Percentiles rank a stretch among this genome's conserved stretches.
Evolutionary conservation across 2,113 vertebrate species (phyloP).

Genomic region (Eudyptes chrysolophus): DNA sequence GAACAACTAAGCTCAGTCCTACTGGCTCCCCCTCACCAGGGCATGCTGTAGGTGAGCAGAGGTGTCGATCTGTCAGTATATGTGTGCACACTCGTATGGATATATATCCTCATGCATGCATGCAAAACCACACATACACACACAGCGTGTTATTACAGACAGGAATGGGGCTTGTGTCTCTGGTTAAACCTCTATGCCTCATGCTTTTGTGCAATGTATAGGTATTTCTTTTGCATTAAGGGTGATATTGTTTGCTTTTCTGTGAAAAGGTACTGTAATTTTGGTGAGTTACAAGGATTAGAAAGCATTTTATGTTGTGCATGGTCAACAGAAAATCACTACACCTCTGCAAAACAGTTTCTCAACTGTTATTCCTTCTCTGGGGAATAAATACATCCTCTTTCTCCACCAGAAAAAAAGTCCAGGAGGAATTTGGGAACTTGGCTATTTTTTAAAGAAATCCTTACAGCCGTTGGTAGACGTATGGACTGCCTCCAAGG

Average conservation of each 20-base stretch:
- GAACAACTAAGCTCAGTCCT: not conserved
- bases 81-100: accelerated
- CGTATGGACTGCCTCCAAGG: too few relatives aligned
- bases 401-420: not conserved
- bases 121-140: not conserved
- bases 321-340: not conserved
- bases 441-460: not conserved
- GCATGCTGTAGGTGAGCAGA: too few relatives aligned
- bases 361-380: not conserved
- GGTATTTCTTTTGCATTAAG: not conserved
- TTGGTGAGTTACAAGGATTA: not conserved
- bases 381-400: not conserved
- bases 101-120: not conserved
- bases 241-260: not conserved
- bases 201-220: not conserved
- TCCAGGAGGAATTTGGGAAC: not conserved
- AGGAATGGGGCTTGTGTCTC: not conserved
- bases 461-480: not conserved
- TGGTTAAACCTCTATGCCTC: not conserved
- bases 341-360: not conserved
- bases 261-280: not conserved
- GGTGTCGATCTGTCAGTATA: too few relatives aligned
- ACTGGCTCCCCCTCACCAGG: not conserved
- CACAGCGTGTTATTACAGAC: not conserved
- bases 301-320: not conserved